Evolutionary conservation across 1,140 invertebrate species (phyloP).

Genomic region (Choristoneura fumiferana): DNA sequence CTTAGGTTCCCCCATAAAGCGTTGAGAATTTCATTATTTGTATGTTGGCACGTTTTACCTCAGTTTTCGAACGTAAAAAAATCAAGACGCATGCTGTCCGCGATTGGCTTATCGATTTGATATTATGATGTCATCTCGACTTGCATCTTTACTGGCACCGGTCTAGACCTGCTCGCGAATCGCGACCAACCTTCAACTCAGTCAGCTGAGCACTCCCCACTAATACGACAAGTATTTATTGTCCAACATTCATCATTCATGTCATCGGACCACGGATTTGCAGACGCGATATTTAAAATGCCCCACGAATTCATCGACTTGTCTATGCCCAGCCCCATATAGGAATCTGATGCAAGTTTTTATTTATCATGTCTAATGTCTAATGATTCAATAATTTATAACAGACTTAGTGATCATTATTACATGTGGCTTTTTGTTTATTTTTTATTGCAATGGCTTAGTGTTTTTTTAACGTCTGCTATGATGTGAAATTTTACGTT

Average conservation of each 20-base stretch:
- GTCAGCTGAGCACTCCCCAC: slow-evolving; percentile 53
- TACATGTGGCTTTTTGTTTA: too few species aligned
- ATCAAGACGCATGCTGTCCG: too few species aligned
- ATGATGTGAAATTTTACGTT: too few species aligned
- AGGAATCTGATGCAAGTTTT: slow-evolving; percentile 39
- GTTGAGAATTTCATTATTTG: not conserved
- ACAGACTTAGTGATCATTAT: slow-evolving; percentile 4
- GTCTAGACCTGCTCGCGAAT: slow-evolving; percentile 45
- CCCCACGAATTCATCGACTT: slow-evolving; percentile 37
- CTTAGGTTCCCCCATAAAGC: not conserved
- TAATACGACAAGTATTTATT: slow-evolving; percentile 52
- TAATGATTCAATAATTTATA: slow-evolving; percentile 40
- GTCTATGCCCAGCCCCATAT: slow-evolving; percentile 38
- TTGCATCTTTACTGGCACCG: not conserved
- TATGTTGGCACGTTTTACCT: not conserved
- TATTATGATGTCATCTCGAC: not conserved
- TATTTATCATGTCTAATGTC: slow-evolving; percentile 21
- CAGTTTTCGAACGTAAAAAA: too few species aligned
- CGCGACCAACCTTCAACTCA: slow-evolving; percentile 52
- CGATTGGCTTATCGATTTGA: not conserved
- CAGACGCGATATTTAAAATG: slow-evolving; percentile 32
- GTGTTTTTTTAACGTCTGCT: too few species aligned
- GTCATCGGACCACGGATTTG: slow-evolving; percentile 41
- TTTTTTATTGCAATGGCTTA: too few species aligned
- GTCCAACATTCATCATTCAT: slow-evolving; percentile 59